Evolutionary conservation across 2,888 invertebrate genomes (phyloP).

Genomic region (Neocrepidodera transversa): DNA sequence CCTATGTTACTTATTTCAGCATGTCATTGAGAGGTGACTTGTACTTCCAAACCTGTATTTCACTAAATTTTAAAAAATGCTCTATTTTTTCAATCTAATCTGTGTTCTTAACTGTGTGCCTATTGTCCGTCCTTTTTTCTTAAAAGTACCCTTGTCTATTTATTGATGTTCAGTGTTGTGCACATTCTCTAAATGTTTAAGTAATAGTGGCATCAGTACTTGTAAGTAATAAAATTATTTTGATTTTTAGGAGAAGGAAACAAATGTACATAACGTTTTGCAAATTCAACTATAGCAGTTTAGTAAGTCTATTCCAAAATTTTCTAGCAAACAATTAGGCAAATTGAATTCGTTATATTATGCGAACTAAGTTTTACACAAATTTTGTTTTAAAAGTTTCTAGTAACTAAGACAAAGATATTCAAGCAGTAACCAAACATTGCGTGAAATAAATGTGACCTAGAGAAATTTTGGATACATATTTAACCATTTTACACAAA

Average conservation of each 20-base stretch:
- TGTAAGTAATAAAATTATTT: not conserved
- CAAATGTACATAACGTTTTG: not conserved
- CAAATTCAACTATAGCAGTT: too few relatives aligned
- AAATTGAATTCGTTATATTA: too few relatives aligned
- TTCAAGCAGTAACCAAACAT: too few relatives aligned
- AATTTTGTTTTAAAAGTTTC: too few relatives aligned
- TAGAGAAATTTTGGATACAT: too few relatives aligned
- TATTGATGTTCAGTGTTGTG: conserved; percentile 38
- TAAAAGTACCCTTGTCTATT: conserved; percentile 11
- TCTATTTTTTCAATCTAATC: conserved; percentile 32
- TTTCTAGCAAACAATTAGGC: too few relatives aligned
- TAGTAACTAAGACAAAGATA: too few relatives aligned
- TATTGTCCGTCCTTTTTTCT: conserved; percentile 28
- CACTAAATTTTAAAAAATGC: conserved; percentile 28
- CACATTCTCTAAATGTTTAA: conserved; percentile 16
- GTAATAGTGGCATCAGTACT: conserved; percentile 10
- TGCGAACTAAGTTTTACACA: too few relatives aligned
- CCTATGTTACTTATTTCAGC: conserved; percentile 38
- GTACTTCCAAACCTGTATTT: conserved; percentile 51
- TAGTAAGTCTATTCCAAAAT: too few relatives aligned
- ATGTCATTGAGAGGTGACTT: conserved; percentile 48
- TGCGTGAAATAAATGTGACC: too few relatives aligned
- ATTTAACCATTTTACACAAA: too few relatives aligned
- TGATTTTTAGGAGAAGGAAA: not conserved
- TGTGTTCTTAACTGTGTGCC: conserved; percentile 37